phyloP scores from a whole-genome alignment of 2,797 vertebrate species.

The Parauchenoglanis ngamensis region DNA sequence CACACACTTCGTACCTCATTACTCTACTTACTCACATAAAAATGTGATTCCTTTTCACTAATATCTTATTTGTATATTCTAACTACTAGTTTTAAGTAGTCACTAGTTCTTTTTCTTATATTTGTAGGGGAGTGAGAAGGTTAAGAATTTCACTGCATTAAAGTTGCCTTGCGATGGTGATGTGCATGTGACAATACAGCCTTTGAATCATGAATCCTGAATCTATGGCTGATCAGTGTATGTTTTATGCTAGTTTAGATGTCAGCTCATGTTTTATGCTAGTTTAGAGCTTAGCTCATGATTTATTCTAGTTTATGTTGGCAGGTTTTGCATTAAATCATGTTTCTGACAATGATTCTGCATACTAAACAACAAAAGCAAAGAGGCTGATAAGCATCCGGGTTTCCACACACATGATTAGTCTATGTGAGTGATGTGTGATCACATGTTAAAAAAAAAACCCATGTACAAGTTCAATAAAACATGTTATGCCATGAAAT shows the following conservation, averaged over 20 bases:
- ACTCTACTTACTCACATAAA: too few relatives aligned
- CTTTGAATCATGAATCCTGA: too few relatives aligned
- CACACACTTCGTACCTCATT: too few relatives aligned
- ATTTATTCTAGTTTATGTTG: neutral
- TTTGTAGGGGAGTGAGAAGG: too few relatives aligned
- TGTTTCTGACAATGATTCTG: too few relatives aligned
- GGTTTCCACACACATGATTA: conserved; percentile 30
- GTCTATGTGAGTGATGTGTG: neutral
- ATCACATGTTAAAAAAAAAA: neutral
- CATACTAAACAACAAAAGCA: conserved; percentile 4
- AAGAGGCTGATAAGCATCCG: conserved; percentile 32
- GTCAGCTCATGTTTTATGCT: neutral
- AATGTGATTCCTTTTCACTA: too few relatives aligned
- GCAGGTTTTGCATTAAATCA: neutral
- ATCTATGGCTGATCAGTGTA: neutral
- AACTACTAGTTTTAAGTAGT: too few relatives aligned
- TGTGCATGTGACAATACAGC: too few relatives aligned
- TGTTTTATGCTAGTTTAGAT: neutral
- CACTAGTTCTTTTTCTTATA: too few relatives aligned
- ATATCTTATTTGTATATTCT: too few relatives aligned
- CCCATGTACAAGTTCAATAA: neutral
- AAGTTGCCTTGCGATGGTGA: too few relatives aligned
- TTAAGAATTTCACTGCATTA: too few relatives aligned
- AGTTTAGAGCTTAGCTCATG: neutral
- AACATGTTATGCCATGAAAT: neutral